Evolutionary conservation across 2,888 invertebrate genomes (phyloP).

Genomic region (Brassicogethes aeneus): DNA sequence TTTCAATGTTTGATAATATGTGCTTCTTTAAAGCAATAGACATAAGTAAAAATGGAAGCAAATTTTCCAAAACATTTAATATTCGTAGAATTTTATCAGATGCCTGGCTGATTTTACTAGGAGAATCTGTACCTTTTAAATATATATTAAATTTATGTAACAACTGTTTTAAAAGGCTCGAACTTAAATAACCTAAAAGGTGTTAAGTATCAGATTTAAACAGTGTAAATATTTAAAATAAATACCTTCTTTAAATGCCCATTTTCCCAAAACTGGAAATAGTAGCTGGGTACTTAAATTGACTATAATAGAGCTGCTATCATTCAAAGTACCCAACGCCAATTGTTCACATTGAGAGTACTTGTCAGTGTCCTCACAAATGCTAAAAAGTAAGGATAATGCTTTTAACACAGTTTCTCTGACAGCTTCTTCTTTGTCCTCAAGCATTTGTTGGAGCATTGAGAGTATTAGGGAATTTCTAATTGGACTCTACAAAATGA

Average conservation of each 20-base stretch:
- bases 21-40: constrained; percentile 32
- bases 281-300: constrained; percentile 46
- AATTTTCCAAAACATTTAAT: constrained; percentile 33
- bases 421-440: constrained; percentile 55
- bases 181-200: constrained; percentile 43
- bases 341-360: constrained; percentile 52
- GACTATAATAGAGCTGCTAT: constrained; percentile 47
- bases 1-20: constrained; percentile 31
- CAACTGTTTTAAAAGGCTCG: constrained; percentile 42
- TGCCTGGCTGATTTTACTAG: constrained; percentile 24
- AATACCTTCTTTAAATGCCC: constrained; percentile 44
- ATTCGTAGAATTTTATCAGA: constrained; percentile 31
- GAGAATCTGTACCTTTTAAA: constrained; percentile 32
- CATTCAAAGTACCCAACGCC: constrained; percentile 48
- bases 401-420: constrained; percentile 53
- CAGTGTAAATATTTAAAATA: background rate
- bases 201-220: background rate
- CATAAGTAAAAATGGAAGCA: constrained; percentile 39
- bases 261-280: constrained; percentile 54
- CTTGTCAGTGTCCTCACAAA: constrained; percentile 57
- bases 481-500: constrained; percentile 44
- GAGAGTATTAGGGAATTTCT: constrained; percentile 60
- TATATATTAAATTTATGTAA: constrained; percentile 33
- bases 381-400: constrained; percentile 51
- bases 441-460: constrained; percentile 64